Conservation (phyloP, 2,797 vertebrate genomes). For the Lepilemur ruficaudatus region DNA sequence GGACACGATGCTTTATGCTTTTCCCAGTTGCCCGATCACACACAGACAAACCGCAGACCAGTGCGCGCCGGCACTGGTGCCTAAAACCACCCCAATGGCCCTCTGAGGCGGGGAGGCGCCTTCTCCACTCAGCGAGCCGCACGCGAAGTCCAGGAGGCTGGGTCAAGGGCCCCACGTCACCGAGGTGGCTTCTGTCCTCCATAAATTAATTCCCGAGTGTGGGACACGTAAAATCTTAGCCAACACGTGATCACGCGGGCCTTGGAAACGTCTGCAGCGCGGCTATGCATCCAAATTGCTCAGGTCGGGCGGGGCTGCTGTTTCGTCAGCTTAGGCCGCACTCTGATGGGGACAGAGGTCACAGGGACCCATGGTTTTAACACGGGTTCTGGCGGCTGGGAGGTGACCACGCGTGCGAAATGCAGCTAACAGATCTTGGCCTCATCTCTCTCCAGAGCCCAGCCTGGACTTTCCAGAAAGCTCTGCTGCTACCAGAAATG, state of each 20-base stretch:
- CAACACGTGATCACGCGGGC: fast-evolving
- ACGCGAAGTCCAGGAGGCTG: fast-evolving
- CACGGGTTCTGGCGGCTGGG: conserved; percentile 62
- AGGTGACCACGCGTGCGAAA: conserved; percentile 79
- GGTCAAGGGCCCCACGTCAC: fast-evolving
- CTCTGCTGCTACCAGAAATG: not conserved
- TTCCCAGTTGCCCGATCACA: not conserved
- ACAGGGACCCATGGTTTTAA: conserved; percentile 70
- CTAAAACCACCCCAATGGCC: fast-evolving
- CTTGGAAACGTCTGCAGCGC: not conserved
- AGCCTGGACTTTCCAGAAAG: conserved; percentile 11
- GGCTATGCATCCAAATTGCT: not conserved
- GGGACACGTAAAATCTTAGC: conserved; percentile 23
- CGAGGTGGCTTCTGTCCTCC: not conserved
- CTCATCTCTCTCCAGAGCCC: conserved; percentile 51
- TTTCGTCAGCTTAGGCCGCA: conserved; percentile 62
- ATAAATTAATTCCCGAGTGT: not conserved
- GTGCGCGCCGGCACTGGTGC: fast-evolving
- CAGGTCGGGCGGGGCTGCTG: fast-evolving
- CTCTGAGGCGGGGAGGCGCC: fast-evolving
- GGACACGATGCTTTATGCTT: not conserved
- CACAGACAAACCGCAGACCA: fast-evolving
- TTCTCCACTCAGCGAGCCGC: fast-evolving
- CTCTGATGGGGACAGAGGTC: conserved; percentile 71
- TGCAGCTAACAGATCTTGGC: conserved; percentile 69